Conservation (phyloP, 2,888 invertebrate species). For the Temnothorax ravouxi region DNA sequence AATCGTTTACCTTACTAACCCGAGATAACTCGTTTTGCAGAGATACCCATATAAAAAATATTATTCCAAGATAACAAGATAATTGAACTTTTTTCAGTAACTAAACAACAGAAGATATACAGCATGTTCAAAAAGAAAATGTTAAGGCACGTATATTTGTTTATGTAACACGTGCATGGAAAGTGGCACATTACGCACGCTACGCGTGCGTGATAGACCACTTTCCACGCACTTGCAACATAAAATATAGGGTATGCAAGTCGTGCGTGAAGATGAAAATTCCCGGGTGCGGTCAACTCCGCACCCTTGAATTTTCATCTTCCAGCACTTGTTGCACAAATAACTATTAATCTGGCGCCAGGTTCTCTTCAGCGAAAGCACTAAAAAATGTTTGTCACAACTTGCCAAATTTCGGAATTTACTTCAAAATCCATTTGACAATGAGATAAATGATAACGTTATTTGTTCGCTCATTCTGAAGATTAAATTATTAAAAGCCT, state of each 20-base stretch:
- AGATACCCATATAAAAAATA: slow-evolving; percentile 38
- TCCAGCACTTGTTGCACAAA: no score
- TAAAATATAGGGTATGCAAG: no score
- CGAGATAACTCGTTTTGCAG: slow-evolving; percentile 32
- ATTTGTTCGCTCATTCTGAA: not conserved
- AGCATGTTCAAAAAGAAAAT: not conserved
- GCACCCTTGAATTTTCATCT: no score
- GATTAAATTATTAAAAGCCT: not conserved
- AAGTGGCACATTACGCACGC: no score
- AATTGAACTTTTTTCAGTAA: slow-evolving; percentile 13
- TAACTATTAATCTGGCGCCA: not conserved
- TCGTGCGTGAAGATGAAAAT: no score
- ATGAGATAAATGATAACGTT: not conserved
- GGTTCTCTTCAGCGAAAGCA: not conserved
- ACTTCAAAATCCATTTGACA: not conserved
- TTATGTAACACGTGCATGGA: no score
- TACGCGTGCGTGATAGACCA: no score
- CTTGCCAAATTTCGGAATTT: not conserved
- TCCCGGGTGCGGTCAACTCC: no score
- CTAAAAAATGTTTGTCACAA: not conserved
- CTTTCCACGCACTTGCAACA: no score
- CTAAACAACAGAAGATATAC: not conserved
- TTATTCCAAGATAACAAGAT: slow-evolving; percentile 35
- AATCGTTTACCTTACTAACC: slow-evolving; percentile 10
- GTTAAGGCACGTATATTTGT: not conserved